Evolutionary conservation across 1,140 invertebrate genomes (phyloP).

Genomic region (Olivierus martensii): DNA sequence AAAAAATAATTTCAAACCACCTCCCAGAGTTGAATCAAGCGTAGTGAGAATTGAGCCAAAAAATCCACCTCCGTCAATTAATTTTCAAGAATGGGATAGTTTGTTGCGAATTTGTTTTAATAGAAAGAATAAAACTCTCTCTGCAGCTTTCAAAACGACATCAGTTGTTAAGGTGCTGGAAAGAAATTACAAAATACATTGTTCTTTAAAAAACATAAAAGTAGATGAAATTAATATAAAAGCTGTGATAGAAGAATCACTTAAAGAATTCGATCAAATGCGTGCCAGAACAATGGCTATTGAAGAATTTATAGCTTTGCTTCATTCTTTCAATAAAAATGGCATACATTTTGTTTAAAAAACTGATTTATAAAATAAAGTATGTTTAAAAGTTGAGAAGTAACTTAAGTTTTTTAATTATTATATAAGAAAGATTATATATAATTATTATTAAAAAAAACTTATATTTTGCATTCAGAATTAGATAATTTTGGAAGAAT

Average conservation of each 20-base stretch:
- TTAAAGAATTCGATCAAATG: slow-evolving; percentile 56
- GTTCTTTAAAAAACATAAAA: slow-evolving; percentile 69
- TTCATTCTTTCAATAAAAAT: slow-evolving; percentile 73
- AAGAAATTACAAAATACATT: slow-evolving; percentile 83
- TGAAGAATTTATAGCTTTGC: slow-evolving; percentile 82
- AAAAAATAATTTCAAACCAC: slow-evolving; percentile 96
- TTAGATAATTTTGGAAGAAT: no score
- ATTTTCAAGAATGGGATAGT: slow-evolving; percentile 97
- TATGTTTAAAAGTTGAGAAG: no score
- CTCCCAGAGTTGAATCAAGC: slow-evolving; percentile 96
- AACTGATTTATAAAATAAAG: neutral
- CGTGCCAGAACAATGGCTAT: slow-evolving; percentile 88
- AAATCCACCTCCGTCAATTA: slow-evolving; percentile 90
- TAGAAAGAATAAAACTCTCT: slow-evolving; percentile 88
- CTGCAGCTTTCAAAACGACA: slow-evolving; percentile 69
- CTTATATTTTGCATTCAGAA: no score
- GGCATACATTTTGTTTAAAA: slow-evolving; percentile 63
- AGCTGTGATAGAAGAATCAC: slow-evolving; percentile 57
- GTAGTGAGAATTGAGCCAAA: slow-evolving; percentile 95
- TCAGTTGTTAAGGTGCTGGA: slow-evolving; percentile 68
- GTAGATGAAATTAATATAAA: slow-evolving; percentile 73
- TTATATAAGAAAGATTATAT: no score
- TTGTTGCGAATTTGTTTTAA: slow-evolving; percentile 86
- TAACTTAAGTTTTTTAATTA: no score
- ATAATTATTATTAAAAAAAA: no score